A percentile compares a stretch with the other conserved stretches of the same genome.
phyloP scores from a whole-genome alignment of 2,888 invertebrate species.

The Isoperla grammatica region DNA sequence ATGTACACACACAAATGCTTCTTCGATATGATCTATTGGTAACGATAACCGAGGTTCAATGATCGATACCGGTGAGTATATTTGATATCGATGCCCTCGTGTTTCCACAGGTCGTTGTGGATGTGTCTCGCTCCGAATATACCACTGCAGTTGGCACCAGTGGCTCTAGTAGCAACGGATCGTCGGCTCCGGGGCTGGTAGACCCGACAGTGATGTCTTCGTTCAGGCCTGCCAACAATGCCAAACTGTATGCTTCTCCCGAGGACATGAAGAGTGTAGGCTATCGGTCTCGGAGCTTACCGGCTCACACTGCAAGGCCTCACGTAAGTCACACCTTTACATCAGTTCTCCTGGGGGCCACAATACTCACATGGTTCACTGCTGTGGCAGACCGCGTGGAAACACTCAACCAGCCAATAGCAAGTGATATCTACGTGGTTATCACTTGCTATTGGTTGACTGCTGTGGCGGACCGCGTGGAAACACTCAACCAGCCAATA shows the following conservation, averaged over 20 bases:
- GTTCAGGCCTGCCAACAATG: conserved; percentile 81
- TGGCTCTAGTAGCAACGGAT: background rate
- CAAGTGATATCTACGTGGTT: no score
- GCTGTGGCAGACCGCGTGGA: background rate
- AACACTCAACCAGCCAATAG: no score
- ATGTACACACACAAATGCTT: no score
- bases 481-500: no score
- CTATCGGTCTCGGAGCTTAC: conserved; percentile 39
- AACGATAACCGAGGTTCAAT: no score
- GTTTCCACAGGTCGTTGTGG: conserved; percentile 44
- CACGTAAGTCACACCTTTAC: conserved; percentile 35
- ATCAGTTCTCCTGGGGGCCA: no score
- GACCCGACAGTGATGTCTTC: conserved; percentile 64
- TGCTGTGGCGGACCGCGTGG: no score
- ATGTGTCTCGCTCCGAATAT: conserved; percentile 35
- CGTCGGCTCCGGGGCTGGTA: conserved; percentile 13
- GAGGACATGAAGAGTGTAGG: conserved; percentile 73
- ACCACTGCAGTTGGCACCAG: conserved; percentile 6
- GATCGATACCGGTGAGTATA: no score
- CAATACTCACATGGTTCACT: no score
- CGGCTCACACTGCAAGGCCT: conserved; percentile 36
- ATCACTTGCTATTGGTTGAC: no score
- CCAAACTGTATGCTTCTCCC: conserved; percentile 84
- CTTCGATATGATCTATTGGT: no score
- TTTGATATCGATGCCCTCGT: no score